A percentile compares a stretch with the other conserved stretches of the same genome.
Evolutionary conservation across 2,888 invertebrate species (phyloP).

Genomic region (Synanthedon formicaeformis): DNA sequence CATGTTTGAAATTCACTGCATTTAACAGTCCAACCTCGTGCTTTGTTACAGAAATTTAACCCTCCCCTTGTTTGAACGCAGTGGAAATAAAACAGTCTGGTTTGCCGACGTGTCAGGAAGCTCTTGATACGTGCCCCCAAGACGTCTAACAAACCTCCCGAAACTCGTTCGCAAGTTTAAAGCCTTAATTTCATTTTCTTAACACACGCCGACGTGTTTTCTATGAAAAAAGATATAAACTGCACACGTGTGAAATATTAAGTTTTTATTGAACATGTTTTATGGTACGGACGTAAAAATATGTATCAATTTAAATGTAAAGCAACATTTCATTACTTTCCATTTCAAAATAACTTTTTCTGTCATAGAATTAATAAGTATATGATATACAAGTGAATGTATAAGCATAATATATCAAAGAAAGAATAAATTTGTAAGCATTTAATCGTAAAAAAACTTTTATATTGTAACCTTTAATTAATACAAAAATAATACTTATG

Average conservation of each 20-base stretch:
- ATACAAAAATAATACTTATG: too few relatives aligned
- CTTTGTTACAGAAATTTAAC: constrained; percentile 21
- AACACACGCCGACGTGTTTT: constrained; percentile 32
- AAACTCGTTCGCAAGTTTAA: constrained; percentile 57
- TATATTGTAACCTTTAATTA: too few relatives aligned
- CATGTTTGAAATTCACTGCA: neutral
- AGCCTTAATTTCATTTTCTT: constrained; percentile 66
- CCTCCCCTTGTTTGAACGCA: constrained; percentile 13
- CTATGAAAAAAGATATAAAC: constrained; percentile 35
- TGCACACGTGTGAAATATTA: constrained; percentile 48
- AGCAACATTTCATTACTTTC: too few relatives aligned
- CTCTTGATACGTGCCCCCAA: constrained; percentile 46
- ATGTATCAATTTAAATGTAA: too few relatives aligned
- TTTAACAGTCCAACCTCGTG: neutral
- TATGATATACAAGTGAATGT: too few relatives aligned
- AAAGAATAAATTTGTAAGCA: too few relatives aligned
- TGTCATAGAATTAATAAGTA: too few relatives aligned
- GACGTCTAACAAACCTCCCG: constrained; percentile 41
- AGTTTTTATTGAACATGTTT: constrained; percentile 9
- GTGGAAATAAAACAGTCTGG: constrained; percentile 43
- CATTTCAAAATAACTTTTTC: too few relatives aligned
- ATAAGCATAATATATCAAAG: too few relatives aligned
- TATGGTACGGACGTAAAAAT: too few relatives aligned
- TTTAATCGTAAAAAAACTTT: too few relatives aligned
- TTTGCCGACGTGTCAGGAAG: constrained; percentile 39